Evolutionary conservation across 2,113 vertebrate genomes (phyloP).

Genomic region (Platichthys stellatus): DNA sequence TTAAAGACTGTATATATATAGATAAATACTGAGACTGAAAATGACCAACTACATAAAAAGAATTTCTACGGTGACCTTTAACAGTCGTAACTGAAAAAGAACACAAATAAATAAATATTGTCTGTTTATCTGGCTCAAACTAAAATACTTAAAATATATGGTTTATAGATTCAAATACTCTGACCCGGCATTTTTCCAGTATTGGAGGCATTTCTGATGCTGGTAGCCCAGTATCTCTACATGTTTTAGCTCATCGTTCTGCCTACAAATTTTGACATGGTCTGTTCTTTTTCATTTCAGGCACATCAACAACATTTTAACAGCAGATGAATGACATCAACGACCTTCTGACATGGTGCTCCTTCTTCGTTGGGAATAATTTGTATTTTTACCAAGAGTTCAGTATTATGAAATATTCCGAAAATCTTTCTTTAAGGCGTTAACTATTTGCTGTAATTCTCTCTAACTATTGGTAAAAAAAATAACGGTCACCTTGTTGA

Average conservation of each 20-base stretch:
- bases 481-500: constrained; percentile 46
- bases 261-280: not conserved
- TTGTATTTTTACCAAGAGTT: constrained; percentile 90
- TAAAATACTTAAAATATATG: too few relatives aligned
- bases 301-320: constrained; percentile 68
- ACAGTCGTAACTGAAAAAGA: too few relatives aligned
- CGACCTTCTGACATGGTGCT: constrained; percentile 89
- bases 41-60: too few relatives aligned
- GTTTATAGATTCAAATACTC: too few relatives aligned
- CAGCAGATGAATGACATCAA: constrained; percentile 76
- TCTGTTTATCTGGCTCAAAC: too few relatives aligned
- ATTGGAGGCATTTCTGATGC: too few relatives aligned
- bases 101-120: too few relatives aligned
- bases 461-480: constrained; percentile 55
- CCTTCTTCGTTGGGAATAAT: constrained; percentile 82
- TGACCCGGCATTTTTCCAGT: too few relatives aligned
- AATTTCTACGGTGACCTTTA: too few relatives aligned
- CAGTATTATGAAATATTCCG: constrained; percentile 82
- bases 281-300: constrained; percentile 72
- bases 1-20: too few relatives aligned
- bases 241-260: not conserved
- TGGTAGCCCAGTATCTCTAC: too few relatives aligned
- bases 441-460: constrained; percentile 70
- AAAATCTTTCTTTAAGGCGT: constrained; percentile 63
- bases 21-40: too few relatives aligned